Evolutionary conservation across 2,113 vertebrate species (phyloP), one percentile per base, ranked within the genome.

Genomic region (Ophthalmolycus amberensis): DNA sequence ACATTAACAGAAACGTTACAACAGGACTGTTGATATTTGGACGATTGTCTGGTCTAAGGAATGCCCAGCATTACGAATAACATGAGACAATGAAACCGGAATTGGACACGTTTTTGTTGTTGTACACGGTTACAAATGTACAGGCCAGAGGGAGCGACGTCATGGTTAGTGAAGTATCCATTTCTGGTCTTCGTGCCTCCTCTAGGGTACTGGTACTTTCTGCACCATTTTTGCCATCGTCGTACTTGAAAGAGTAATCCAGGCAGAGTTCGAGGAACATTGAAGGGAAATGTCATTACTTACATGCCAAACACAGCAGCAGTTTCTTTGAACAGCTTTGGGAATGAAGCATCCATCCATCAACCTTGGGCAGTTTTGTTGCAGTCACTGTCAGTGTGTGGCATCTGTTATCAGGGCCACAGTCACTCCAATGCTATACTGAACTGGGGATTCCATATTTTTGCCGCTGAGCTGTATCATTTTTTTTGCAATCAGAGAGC

Each of bases 1-100:
- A 73, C 68, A 62, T 85, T 77, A 71, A 58, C 58, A 34, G 40
- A 22, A 62, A 50, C 56, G 48, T 78, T 27, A 69, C 34, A 44
- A 20, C 56, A 22, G 67, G 40, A 52, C 54, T 40, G 29, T 48
- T 38, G 8, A n/a, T 34, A 14, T 70, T 68, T 52, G 46, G 66
- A 69, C 14, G 37, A 40, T 9, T 14, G 3, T 8, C 37, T 59
- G 38, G 16, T 44, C 6, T 12, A 5, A 32, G 38, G 54, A 29
- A 58, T 54, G 34, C 22, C 12, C 14, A 27, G 50, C 70, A 59
- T 72, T 46, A 3, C 22, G 10, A 69, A 37, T 16, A 38, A 54
- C 32, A 59, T 9, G 0, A 68, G 12, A 38, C 68, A 18, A 46
- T 44, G 37, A 10, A 50, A 12, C 1, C 69, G 27, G 37, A 0